These are phyloP conservation scores for Paradisaea rubra DNA, from an alignment of 2,113 vertebrate species.

Conservation along the genomic window DNA sequence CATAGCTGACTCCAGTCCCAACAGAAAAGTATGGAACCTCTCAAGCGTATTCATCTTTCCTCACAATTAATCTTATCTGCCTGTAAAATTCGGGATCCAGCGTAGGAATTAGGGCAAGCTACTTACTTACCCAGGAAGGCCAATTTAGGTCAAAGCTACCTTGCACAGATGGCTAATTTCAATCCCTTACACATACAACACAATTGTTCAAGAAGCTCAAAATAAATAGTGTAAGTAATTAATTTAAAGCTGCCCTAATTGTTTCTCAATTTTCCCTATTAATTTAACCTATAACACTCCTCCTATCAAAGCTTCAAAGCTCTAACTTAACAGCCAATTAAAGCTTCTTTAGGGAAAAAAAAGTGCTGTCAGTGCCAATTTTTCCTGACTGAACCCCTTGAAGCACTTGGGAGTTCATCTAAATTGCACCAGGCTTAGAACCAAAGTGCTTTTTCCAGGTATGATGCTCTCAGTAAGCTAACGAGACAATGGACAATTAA, in stretches of 20 bases:
- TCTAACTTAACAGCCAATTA: constrained; percentile 17
- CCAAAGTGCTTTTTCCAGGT: not conserved
- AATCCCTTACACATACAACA: not conserved
- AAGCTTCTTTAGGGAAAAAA: not conserved
- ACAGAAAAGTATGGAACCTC: not conserved
- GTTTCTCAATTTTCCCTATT: not conserved
- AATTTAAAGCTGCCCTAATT: constrained; percentile 52
- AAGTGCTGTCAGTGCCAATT: not conserved
- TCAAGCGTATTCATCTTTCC: not conserved
- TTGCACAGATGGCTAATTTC: constrained; percentile 40
- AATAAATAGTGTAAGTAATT: constrained; percentile 44
- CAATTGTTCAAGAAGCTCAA: constrained; percentile 27
- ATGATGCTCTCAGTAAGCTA: not conserved
- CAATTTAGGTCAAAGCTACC: constrained; percentile 10
- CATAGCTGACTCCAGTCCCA: not conserved
- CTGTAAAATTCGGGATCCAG: not conserved
- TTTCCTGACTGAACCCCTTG: not conserved
- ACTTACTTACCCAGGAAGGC: not conserved
- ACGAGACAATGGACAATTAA: not conserved
- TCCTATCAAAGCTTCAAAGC: constrained; percentile 2
- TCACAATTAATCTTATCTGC: not conserved
- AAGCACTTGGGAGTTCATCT: not conserved
- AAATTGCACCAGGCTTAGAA: not conserved
- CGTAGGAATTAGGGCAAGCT: not conserved
- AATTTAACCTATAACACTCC: constrained; percentile 1